A percentile compares a stretch with the other conserved stretches of the same genome.
Evolutionary conservation across 2,888 invertebrate species (phyloP).

Genomic region (Aporophyla lueneburgensis): DNA sequence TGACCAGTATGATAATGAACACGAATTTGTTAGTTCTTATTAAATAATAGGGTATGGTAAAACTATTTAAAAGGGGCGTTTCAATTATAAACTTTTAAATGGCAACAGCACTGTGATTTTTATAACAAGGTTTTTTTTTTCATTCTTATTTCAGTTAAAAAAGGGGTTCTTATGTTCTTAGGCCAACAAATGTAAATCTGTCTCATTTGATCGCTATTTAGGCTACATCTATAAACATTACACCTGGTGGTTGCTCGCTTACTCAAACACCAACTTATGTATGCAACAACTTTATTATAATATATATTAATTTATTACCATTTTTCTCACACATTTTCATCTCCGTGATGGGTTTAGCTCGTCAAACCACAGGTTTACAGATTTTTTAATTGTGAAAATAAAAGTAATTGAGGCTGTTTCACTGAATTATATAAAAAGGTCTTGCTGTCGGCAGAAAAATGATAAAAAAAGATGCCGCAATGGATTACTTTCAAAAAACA

Average conservation of each 20-base stretch:
- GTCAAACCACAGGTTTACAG: not conserved
- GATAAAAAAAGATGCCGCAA: not conserved
- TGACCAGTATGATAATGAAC: conserved; percentile 10
- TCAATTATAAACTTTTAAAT: conserved; percentile 50
- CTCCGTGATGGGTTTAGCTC: conserved; percentile 41
- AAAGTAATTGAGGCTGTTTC: not conserved
- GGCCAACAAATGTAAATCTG: conserved; percentile 47
- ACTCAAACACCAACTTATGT: conserved; percentile 67
- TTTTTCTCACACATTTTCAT: conserved; percentile 41
- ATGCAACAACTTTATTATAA: conserved; percentile 53
- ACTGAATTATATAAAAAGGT: not conserved
- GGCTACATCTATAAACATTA: conserved; percentile 72
- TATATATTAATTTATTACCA: conserved; percentile 30
- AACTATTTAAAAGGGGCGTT: conserved; percentile 17
- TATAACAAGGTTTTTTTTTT: not conserved
- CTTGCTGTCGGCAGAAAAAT: not conserved
- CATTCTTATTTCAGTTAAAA: not conserved
- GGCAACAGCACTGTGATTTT: not conserved
- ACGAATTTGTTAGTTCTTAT: conserved; percentile 46
- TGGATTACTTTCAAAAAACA: not conserved
- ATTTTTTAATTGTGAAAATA: not conserved
- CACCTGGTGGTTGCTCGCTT: conserved; percentile 75
- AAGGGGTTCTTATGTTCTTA: conserved; percentile 61
- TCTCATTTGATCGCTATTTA: conserved; percentile 62
- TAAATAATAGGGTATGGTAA: conserved; percentile 18